These are phyloP conservation scores for Mesembrinibis cayennensis DNA, from an alignment of 2,113 vertebrate genomes.

Conservation along the genomic window DNA sequence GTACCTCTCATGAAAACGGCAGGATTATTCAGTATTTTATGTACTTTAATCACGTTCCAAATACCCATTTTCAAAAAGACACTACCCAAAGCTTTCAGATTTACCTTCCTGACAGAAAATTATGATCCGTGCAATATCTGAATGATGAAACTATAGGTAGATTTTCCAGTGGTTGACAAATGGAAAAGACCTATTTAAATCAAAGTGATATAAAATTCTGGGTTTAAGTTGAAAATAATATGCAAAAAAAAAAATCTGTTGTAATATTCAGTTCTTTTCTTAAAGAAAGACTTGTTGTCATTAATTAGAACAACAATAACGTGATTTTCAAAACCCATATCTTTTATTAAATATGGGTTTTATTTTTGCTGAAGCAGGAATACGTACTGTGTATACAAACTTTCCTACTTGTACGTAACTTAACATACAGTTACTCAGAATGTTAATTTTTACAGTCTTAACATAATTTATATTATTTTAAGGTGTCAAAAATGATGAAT, in stretches of 20 bases:
- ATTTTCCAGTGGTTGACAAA: background rate
- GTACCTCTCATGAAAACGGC: background rate
- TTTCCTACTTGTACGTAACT: background rate
- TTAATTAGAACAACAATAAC: background rate
- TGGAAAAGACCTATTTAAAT: background rate
- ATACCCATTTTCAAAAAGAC: background rate
- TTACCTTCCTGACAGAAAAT: background rate
- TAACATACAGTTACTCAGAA: background rate
- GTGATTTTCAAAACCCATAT: background rate
- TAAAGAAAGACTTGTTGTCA: background rate
- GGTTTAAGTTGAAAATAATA: background rate
- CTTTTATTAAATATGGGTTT: background rate
- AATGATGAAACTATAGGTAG: background rate
- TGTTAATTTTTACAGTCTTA: background rate
- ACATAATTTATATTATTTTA: background rate
- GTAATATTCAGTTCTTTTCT: background rate
- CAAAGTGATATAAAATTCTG: background rate
- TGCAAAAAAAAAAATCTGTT: background rate
- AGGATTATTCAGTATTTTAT: background rate
- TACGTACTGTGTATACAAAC: background rate
- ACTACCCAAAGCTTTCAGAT: background rate
- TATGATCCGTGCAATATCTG: accelerated
- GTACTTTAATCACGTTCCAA: background rate
- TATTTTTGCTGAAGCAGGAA: background rate
- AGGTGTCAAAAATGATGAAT: background rate